phyloP scores from a whole-genome alignment of 1,140 invertebrate species.

The Drosophila pruinosa region DNA sequence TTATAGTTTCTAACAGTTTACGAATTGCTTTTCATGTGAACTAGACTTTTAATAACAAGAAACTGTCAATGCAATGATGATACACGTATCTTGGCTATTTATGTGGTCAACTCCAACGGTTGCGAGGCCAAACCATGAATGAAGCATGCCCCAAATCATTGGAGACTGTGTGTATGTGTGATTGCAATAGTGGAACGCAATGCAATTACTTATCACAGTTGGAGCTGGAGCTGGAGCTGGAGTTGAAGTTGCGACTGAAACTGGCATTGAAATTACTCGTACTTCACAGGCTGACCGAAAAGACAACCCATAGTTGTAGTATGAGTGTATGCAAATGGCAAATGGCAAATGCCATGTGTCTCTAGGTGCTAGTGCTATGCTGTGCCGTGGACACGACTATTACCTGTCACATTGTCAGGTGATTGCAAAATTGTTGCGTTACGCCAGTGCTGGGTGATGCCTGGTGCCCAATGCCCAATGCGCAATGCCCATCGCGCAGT shows the following conservation, averaged over 20 bases:
- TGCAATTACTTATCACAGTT: conserved; percentile 81
- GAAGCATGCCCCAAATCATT: conserved; percentile 64
- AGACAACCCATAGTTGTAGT: background rate
- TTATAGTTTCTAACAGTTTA: conserved; percentile 64
- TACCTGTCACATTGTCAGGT: conserved; percentile 81
- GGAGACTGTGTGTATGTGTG: background rate
- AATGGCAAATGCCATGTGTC: conserved; percentile 49
- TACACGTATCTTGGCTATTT: conserved; percentile 61
- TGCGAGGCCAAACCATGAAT: conserved; percentile 67
- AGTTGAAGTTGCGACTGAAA: conserved; percentile 1
- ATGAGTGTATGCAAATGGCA: conserved; percentile 55
- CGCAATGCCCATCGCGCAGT: background rate
- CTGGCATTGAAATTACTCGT: conserved; percentile 60
- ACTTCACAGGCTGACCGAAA: conserved; percentile 49
- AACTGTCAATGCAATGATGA: conserved; percentile 53
- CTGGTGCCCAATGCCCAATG: conserved; percentile 38
- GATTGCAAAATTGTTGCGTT: conserved; percentile 81
- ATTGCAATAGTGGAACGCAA: conserved; percentile 51
- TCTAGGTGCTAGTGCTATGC: conserved; percentile 49
- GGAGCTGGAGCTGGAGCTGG: conserved; percentile 40
- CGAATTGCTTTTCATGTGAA: conserved; percentile 62
- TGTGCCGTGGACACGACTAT: conserved; percentile 74
- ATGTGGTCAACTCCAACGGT: conserved; percentile 46
- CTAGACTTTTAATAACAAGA: conserved; percentile 70
- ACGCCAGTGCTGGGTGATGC: no score